Evolutionary conservation across 2,888 invertebrate genomes (phyloP).

Genomic region (Cremastinae sp.): DNA sequence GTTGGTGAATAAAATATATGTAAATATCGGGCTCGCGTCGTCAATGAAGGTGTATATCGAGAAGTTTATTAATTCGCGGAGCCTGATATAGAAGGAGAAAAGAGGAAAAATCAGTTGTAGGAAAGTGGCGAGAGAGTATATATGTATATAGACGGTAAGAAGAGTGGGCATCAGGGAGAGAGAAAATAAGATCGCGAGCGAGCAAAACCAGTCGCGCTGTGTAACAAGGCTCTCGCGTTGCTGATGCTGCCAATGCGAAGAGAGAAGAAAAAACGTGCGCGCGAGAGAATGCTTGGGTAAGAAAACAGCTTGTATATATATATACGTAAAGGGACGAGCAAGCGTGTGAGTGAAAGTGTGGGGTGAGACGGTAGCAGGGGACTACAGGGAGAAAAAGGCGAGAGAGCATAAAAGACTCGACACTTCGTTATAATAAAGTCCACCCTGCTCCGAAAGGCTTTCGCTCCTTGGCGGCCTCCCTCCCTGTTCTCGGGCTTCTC

Average conservation of each 20-base stretch:
- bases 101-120: slow-evolving; percentile 62
- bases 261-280: slow-evolving; percentile 59
- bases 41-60: no score
- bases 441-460: slow-evolving; percentile 76
- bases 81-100: no score
- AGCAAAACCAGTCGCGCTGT: slow-evolving; percentile 60
- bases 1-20: no score
- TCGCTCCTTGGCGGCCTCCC: slow-evolving; percentile 65
- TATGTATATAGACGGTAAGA: slow-evolving; percentile 49
- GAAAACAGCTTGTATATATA: slow-evolving; percentile 62
- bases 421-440: slow-evolving; percentile 81
- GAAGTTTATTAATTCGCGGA: no score
- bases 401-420: slow-evolving; percentile 79
- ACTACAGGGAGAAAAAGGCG: slow-evolving; percentile 63
- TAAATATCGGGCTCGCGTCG: no score
- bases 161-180: slow-evolving; percentile 42
- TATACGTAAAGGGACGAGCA: slow-evolving; percentile 13
- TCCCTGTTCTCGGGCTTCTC: slow-evolving; percentile 36
- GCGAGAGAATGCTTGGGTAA: slow-evolving; percentile 44
- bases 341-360: slow-evolving; percentile 4
- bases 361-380: slow-evolving; percentile 55
- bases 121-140: slow-evolving; percentile 62
- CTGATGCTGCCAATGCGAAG: slow-evolving; percentile 58
- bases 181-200: slow-evolving; percentile 24
- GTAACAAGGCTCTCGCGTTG: slow-evolving; percentile 60